Base-by-base conservation (phyloP, 2,113 vertebrate genomes). In the Pelecanus crispus region DNA sequence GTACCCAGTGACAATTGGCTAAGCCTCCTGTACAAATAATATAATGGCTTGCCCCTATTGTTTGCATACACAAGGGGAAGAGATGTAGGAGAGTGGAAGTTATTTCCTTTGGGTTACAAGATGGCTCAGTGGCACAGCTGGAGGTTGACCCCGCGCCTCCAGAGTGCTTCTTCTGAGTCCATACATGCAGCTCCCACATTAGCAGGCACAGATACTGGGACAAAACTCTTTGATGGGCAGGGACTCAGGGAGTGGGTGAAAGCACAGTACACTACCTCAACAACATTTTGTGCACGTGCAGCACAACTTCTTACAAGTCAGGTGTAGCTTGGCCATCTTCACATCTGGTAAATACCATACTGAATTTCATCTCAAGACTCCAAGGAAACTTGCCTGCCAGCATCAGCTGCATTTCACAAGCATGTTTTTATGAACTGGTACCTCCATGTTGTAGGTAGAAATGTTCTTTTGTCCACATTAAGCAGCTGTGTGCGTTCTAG, bases 101-200 rank as follows among this genome's bases (percentile, higher is more conserved):
- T 10, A 28, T 70, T 75, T 56, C 28, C 26, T 70, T 44, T 0
- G 1, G 7, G 15, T 50, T 24, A 15, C 49, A 13, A 42, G n/a
- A 32, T 4, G n/a, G 20, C 45, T 47, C 61, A 19, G 61, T 49
- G 53, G 40, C 38, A 55, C 25, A 53, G 45, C 24, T 28, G 14
- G 29, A 66, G 21, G 49, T 53, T 14, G 22, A 74, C 31, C 25
- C 17, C 52, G n/a, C 0, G 0, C 11, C 59, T 73, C 19, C 59
- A 25, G 50, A 22, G 59, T 17, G 21, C 11, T 66, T 10, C 13
- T 47, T 18, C 34, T 26, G 16, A 44, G 38, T 11, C 38, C 26
- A 1, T 31, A 40, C 7, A 5, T 0, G 2, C 25, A 16, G 34
- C 25, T n/a, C 31, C 47, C n/a, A 19, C 7, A 2, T 32, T 12